These are phyloP conservation scores for Orius insidiosus DNA, from an alignment of 1,140 invertebrate genomes.

Conservation along the genomic window DNA sequence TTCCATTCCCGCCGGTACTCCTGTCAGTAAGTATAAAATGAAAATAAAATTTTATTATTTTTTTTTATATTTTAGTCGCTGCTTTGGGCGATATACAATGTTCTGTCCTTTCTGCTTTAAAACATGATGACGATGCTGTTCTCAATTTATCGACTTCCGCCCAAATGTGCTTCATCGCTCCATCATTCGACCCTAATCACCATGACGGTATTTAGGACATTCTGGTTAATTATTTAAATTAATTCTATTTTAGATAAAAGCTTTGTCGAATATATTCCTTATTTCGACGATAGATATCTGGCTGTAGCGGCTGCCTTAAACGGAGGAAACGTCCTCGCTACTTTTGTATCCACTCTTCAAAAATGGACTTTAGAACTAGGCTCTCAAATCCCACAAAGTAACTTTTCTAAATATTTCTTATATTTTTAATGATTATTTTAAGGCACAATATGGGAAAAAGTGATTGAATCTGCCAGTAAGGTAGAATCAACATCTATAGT, in stretches of 20 bases:
- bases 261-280: conserved; percentile 10
- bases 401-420: conserved; percentile 15
- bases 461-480: conserved; percentile 38
- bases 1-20: conserved; percentile 53
- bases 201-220: conserved; percentile 6
- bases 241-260: conserved; percentile 5
- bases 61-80: conserved; percentile 26
- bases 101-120: conserved; percentile 58
- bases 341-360: conserved; percentile 65
- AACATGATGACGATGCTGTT: conserved; percentile 47
- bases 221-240: conserved; percentile 7
- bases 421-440: conserved; percentile 15
- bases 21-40: conserved; percentile 33
- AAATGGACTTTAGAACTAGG: conserved; percentile 65
- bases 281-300: conserved; percentile 38
- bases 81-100: conserved; percentile 72
- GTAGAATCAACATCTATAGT: conserved; percentile 30
- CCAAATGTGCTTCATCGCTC: conserved; percentile 58
- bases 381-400: conserved; percentile 52
- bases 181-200: conserved; percentile 16
- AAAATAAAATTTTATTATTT: neutral
- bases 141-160: conserved; percentile 80
- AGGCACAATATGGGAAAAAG: conserved; percentile 63
- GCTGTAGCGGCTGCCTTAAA: conserved; percentile 74
- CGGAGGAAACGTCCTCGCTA: conserved; percentile 69